These are phyloP conservation scores for Mya arenaria DNA, from an alignment of 1,140 invertebrate species.

Conservation along the genomic window DNA sequence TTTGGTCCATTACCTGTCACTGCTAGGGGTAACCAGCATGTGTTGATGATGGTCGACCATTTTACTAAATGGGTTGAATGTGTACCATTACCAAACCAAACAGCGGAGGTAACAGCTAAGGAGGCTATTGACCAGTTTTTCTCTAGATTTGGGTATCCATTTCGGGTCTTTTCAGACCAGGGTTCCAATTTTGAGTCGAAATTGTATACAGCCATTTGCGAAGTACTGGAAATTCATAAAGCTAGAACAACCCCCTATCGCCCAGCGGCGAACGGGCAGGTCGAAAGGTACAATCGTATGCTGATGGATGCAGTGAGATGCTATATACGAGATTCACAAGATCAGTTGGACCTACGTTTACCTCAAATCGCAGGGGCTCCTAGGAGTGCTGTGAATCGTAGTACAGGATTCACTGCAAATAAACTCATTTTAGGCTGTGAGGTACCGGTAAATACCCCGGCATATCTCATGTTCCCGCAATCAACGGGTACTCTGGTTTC, in stretches of 20 bases:
- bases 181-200: conserved; percentile 54
- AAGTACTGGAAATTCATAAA: conserved; percentile 56
- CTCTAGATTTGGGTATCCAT: conserved; percentile 54
- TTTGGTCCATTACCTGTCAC: conserved; percentile 66
- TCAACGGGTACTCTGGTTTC: too few species aligned
- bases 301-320: neutral
- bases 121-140: conserved; percentile 46
- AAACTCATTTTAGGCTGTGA: conserved; percentile 60
- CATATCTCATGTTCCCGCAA: neutral
- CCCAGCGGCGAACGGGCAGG: conserved; percentile 72
- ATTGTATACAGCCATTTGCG: conserved; percentile 42
- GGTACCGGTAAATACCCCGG: neutral
- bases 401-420: conserved; percentile 58
- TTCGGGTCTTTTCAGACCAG: conserved; percentile 48
- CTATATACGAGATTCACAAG: conserved; percentile 10
- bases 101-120: conserved; percentile 47
- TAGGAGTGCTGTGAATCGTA: conserved; percentile 46
- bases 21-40: conserved; percentile 62
- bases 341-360: conserved; percentile 59
- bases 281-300: conserved; percentile 65
- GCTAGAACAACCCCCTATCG: conserved; percentile 64
- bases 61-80: conserved; percentile 73
- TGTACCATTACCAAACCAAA: conserved; percentile 57
- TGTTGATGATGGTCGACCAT: conserved; percentile 66
- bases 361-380: conserved; percentile 63